phyloP scores from a whole-genome alignment of 2,113 vertebrate species.

The Phylloscopus trochiloides region DNA sequence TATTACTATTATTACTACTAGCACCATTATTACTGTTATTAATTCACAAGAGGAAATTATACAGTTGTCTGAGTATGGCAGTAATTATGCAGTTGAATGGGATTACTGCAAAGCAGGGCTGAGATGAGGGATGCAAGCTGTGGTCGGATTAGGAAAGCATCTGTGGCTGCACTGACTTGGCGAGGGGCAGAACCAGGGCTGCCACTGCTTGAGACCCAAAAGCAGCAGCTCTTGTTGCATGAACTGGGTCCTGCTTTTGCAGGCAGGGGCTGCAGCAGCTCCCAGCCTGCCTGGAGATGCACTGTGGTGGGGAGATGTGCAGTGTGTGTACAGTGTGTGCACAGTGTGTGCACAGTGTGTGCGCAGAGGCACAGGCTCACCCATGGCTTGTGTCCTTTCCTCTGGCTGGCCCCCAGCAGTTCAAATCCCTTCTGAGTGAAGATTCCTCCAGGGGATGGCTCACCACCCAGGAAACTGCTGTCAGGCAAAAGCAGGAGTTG shows the following conservation, averaged over 20 bases:
- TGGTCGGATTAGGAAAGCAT: background rate
- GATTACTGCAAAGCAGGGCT: background rate
- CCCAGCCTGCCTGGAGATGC: background rate
- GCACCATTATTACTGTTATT: background rate
- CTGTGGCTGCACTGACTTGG: background rate
- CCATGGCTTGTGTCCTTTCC: background rate
- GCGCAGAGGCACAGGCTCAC: rapidly evolving
- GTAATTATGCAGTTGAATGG: background rate
- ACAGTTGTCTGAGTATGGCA: background rate
- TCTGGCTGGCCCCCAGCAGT: background rate
- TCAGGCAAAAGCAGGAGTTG: background rate
- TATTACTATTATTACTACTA: background rate
- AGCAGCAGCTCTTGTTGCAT: background rate
- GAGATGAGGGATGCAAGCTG: background rate
- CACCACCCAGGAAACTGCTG: background rate
- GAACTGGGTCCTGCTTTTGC: background rate
- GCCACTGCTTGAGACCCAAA: background rate
- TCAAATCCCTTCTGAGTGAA: background rate
- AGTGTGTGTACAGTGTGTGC: too few species aligned
- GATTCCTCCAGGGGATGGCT: background rate
- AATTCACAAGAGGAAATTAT: background rate
- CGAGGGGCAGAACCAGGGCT: background rate
- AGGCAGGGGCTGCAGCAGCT: background rate
- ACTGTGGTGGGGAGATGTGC: background rate
- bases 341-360: too few species aligned